A percentile compares a stretch with the other conserved stretches of the same genome.
These are phyloP conservation scores for Myripristis murdjan DNA, from an alignment of 2,797 vertebrate genomes.

Conservation along the genomic window DNA sequence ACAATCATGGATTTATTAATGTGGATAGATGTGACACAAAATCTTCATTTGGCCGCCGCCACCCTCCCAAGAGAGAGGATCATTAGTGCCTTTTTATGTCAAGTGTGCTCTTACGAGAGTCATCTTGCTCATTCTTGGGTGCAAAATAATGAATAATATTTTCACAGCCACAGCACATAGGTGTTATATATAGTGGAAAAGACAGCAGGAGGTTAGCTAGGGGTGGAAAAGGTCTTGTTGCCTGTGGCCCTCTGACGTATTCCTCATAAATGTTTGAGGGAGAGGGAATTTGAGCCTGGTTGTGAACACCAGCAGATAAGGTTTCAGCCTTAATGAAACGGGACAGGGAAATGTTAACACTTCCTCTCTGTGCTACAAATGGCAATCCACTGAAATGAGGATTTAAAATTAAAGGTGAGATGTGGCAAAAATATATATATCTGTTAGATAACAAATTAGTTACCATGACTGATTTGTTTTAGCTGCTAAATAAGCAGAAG, in stretches of 20 bases:
- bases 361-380: not conserved
- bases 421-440: not conserved
- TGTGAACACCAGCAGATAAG: conserved; percentile 27
- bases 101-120: conserved; percentile 47
- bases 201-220: not conserved
- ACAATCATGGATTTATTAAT: conserved; percentile 52
- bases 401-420: not conserved
- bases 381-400: conserved; percentile 19
- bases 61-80: conserved; percentile 41
- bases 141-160: conserved; percentile 17
- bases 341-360: conserved; percentile 2
- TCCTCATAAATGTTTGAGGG: conserved; percentile 52
- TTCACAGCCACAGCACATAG: conserved; percentile 3
- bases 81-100: conserved; percentile 62
- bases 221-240: not conserved
- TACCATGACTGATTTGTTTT: not conserved
- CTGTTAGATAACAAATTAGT: not conserved
- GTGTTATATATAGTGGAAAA: conserved; percentile 5
- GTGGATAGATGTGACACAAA: conserved; percentile 62
- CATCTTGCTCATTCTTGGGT: conserved; percentile 20
- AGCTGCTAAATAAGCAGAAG: not conserved
- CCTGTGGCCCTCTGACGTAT: not conserved
- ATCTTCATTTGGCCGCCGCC: conserved; percentile 53
- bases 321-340: conserved; percentile 40
- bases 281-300: conserved; percentile 16